Evolutionary conservation across 92 coral and sea anemone genomes (phyloP), one percentile per base, ranked within the genome.

Genomic region (Siderastrea radians): DNA sequence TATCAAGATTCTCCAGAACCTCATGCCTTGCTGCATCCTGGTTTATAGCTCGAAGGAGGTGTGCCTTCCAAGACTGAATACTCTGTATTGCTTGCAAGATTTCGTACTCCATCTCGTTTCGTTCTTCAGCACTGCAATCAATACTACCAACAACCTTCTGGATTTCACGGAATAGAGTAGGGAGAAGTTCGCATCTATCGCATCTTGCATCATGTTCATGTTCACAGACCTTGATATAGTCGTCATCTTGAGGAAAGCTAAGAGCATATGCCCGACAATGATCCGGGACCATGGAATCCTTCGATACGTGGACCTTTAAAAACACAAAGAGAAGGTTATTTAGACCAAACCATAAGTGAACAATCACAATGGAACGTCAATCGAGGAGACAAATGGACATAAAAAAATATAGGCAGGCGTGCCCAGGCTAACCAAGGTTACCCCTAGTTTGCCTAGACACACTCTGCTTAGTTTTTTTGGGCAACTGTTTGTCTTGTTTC

Each of bases 231-330:
- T 87, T 60, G 74, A 91, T 82, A 72, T 69, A 93, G 79, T 80
- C 91, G 48, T 68, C 77, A 77, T 93, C 94, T 9, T 47, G 48
- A 70, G 91, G 92, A 75, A 80, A 91, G 68, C 92, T 91, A 17
- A 90, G 84, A 50, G 96, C 84, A 63, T 73, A 93, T 6, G 81
- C 66, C 62, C 90, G 85, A 83, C 96, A 84, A 80, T 93, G 96
- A 80, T 91, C 96, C 11, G 92, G 82, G 66, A 93, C 86, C 57
- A 55, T 84, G 1, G 91, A 91, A 53, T 71, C 77, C 82, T 91
- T 84, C 57, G 90, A 81, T 26, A 90, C 82, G 81, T 90, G 94
- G 49, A 87, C 96, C 96, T 93, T 51, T 19, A 68, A 79, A 65
- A 77, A 50, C 12, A 50, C 44, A 73, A 38, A 73, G 72, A 67